phyloP scores from a whole-genome alignment of 1,140 invertebrate species.

The Drosophila jambulina region DNA sequence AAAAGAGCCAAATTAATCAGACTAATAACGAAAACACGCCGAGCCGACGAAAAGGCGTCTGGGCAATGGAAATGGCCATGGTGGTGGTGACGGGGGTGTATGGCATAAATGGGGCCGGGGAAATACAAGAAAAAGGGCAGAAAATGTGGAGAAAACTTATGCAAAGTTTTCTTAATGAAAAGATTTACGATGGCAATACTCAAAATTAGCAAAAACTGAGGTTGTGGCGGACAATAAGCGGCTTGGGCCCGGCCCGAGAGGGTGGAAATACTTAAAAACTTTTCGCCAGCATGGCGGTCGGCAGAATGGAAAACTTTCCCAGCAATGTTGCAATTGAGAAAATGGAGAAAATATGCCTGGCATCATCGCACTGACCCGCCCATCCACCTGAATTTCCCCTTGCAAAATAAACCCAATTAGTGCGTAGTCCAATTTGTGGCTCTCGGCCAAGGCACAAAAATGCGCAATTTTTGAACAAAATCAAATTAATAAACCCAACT shows the following conservation, averaged over 20 bases:
- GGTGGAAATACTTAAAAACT: slow-evolving; percentile 60
- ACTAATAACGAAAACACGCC: slow-evolving; percentile 85
- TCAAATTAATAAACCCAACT: slow-evolving; percentile 65
- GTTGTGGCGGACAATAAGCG: slow-evolving; percentile 76
- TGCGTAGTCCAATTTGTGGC: slow-evolving; percentile 60
- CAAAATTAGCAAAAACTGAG: slow-evolving; percentile 83
- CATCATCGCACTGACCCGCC: slow-evolving; percentile 11
- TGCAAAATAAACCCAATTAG: slow-evolving; percentile 61
- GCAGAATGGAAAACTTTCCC: slow-evolving; percentile 59
- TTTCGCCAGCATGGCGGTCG: slow-evolving; percentile 53
- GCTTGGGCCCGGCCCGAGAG: neutral
- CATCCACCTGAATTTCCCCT: slow-evolving; percentile 8
- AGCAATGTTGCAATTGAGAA: slow-evolving; percentile 40
- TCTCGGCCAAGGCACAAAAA: slow-evolving; percentile 28
- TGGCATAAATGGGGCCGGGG: too few species aligned
- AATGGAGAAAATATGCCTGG: slow-evolving; percentile 44
- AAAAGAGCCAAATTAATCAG: slow-evolving; percentile 85
- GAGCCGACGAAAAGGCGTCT: slow-evolving; percentile 63
- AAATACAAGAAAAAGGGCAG: slow-evolving; percentile 21
- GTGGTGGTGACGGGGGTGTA: neutral
- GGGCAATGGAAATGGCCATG: slow-evolving; percentile 53
- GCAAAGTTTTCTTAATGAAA: slow-evolving; percentile 85
- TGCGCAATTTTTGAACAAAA: slow-evolving; percentile 25
- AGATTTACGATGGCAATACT: slow-evolving; percentile 85
- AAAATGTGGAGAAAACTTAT: slow-evolving; percentile 68